These are phyloP conservation scores for Lutraria rhynchaena DNA, from an alignment of 1,140 invertebrate species.

Conservation along the genomic window DNA sequence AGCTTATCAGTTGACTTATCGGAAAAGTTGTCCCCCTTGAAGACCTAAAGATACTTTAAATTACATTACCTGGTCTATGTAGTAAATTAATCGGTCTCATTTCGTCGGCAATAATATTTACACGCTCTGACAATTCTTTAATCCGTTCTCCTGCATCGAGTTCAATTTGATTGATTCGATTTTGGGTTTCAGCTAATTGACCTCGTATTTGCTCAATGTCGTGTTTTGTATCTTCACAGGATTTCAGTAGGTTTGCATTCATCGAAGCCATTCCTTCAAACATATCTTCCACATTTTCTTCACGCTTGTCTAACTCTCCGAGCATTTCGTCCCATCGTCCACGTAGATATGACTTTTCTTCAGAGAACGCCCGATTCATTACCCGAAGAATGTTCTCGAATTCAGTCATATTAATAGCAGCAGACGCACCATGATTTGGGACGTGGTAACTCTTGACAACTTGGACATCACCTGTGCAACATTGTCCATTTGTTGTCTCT, in stretches of 20 bases:
- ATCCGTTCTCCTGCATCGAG: too few relatives aligned
- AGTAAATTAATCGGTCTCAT: too few relatives aligned
- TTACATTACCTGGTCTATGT: too few relatives aligned
- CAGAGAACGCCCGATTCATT: background rate
- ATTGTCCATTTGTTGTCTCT: background rate
- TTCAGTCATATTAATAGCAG: background rate
- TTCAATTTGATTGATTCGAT: background rate
- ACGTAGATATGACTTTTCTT: constrained; percentile 1
- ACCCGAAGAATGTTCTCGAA: background rate
- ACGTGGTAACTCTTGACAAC: background rate
- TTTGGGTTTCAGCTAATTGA: background rate
- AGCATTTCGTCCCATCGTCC: background rate
- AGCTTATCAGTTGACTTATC: too few relatives aligned
- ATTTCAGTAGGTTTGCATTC: background rate
- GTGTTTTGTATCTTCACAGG: background rate
- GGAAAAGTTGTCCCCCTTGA: too few relatives aligned
- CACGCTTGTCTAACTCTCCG: background rate
- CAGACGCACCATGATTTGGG: background rate
- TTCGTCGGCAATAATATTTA: too few relatives aligned
- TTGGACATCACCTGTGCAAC: too few relatives aligned
- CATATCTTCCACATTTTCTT: background rate
- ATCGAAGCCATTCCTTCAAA: background rate
- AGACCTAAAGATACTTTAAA: too few relatives aligned
- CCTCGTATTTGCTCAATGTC: background rate
- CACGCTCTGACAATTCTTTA: too few relatives aligned